phyloP scores from a whole-genome alignment of 1,140 invertebrate genomes.

The Manduca sexta region DNA sequence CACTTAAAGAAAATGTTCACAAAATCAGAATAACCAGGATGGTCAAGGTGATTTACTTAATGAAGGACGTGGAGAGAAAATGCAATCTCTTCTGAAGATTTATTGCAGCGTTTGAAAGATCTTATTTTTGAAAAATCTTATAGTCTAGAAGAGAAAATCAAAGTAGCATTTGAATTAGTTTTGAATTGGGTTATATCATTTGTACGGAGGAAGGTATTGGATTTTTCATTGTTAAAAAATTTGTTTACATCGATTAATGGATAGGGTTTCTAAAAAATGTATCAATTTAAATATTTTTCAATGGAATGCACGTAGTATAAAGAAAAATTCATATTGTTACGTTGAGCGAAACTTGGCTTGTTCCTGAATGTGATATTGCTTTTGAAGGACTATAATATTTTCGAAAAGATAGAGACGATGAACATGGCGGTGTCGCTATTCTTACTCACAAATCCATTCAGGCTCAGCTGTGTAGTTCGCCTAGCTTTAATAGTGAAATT shows the following conservation, averaged over 20 bases:
- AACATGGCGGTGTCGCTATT: background rate
- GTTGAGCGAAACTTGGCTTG: background rate
- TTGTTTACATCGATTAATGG: background rate
- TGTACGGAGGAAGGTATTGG: no score
- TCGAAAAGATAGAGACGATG: background rate
- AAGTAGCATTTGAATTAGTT: no score
- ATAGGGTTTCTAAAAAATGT: background rate
- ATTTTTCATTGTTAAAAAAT: background rate
- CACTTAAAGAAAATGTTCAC: no score
- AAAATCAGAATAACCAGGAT: no score
- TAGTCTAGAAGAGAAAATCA: no score
- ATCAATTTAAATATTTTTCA: background rate
- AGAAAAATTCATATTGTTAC: background rate
- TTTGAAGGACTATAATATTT: background rate
- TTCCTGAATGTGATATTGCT: background rate
- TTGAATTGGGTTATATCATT: background rate
- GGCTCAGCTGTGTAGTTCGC: background rate
- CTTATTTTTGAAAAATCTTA: no score
- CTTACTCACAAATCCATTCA: background rate
- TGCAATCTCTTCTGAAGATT: no score
- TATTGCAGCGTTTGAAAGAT: no score
- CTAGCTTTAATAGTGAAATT: background rate
- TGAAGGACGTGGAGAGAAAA: no score
- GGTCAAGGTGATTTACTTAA: no score
- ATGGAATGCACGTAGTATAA: conserved; percentile 2